Evolutionary conservation across 2,113 vertebrate genomes (phyloP).

Genomic region (Aegithalos caudatus): DNA sequence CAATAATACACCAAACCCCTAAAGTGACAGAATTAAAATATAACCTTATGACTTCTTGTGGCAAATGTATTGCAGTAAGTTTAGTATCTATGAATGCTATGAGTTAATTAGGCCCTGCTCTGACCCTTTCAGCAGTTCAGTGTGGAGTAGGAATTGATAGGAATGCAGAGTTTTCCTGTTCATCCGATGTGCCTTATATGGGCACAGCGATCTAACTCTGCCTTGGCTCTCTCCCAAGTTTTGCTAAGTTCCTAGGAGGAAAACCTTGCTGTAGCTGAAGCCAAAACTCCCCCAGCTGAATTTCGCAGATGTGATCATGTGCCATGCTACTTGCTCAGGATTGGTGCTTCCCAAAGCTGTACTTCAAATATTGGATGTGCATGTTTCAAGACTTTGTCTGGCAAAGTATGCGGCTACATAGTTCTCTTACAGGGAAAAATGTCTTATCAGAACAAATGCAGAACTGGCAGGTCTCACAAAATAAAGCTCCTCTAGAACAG

Average conservation of each 20-base stretch:
- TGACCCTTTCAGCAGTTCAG: neutral
- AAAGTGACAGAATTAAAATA: neutral
- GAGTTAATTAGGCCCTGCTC: neutral
- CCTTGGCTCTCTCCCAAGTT: neutral
- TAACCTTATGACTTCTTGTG: neutral
- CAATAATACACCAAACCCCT: neutral
- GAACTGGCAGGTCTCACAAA: neutral
- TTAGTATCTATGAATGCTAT: neutral
- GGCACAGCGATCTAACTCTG: neutral
- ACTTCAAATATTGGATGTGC: neutral
- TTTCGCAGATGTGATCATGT: neutral
- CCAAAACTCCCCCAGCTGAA: neutral
- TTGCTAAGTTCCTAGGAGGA: neutral
- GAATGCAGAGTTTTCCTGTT: neutral
- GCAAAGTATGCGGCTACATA: neutral
- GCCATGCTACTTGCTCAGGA: neutral
- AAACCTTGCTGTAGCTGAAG: neutral
- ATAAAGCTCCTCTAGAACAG: neutral
- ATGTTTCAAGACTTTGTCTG: neutral
- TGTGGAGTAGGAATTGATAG: neutral
- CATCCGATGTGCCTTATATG: neutral
- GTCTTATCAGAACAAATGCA: neutral
- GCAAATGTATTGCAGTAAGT: neutral
- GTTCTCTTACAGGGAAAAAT: neutral
- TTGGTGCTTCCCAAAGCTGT: neutral